Evolutionary conservation across 2,797 vertebrate genomes (phyloP).

Genomic region (Podarcis siculus): DNA sequence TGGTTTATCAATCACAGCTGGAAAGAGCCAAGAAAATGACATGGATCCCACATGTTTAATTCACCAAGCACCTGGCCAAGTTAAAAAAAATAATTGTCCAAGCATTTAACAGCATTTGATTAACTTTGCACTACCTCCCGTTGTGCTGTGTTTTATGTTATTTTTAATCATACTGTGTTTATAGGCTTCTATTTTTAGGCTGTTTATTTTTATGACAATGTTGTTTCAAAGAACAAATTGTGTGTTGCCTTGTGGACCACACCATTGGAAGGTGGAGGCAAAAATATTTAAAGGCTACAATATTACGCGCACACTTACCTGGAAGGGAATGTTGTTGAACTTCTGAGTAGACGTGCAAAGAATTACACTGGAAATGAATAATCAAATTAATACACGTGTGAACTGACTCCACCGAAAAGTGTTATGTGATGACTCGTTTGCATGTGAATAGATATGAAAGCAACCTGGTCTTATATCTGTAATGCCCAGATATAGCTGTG

Average conservation of each 20-base stretch:
- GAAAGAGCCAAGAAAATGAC: not conserved
- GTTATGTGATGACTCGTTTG: not conserved
- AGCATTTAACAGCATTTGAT: not conserved
- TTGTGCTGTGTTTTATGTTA: not conserved
- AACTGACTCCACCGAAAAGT: not conserved
- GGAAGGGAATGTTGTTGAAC: too few relatives aligned
- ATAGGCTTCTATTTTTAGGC: not conserved
- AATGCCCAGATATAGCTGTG: too few relatives aligned
- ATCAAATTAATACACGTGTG: not conserved
- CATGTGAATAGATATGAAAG: not conserved
- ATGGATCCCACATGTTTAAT: not conserved
- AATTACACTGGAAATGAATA: not conserved
- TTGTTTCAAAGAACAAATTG: not conserved
- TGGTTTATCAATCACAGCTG: not conserved
- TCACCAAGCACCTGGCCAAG: not conserved
- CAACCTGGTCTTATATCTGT: not conserved
- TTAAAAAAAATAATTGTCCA: not conserved
- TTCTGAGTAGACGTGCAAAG: too few relatives aligned
- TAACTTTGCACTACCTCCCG: not conserved
- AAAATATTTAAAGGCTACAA: not conserved
- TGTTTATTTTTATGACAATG: not conserved
- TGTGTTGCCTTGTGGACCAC: not conserved
- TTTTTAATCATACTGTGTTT: slow-evolving; percentile 1
- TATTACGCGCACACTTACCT: too few relatives aligned
- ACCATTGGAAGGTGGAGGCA: not conserved